These are phyloP conservation scores for Halictus quadricinctus DNA, from an alignment of 2,888 invertebrate species.

Conservation along the genomic window DNA sequence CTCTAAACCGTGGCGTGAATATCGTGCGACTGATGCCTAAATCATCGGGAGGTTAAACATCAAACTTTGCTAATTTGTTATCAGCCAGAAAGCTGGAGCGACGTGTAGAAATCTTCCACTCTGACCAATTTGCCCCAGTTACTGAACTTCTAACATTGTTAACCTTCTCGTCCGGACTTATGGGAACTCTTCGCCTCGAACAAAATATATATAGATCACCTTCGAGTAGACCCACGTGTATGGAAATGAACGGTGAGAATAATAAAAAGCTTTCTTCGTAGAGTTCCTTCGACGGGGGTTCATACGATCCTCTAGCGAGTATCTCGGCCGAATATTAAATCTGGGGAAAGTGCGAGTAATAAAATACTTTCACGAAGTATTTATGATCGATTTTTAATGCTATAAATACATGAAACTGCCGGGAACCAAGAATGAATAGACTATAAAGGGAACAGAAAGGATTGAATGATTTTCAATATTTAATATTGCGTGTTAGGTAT, in stretches of 20 bases:
- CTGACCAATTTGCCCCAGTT: constrained; percentile 77
- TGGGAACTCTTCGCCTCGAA: constrained; percentile 61
- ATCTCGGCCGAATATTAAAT: constrained; percentile 58
- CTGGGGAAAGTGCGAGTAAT: constrained; percentile 15
- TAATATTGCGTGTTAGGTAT: background rate
- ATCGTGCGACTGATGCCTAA: constrained; percentile 40
- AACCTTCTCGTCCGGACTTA: constrained; percentile 72
- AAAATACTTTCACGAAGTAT: constrained; percentile 46
- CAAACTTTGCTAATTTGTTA: constrained; percentile 70
- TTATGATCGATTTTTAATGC: constrained; percentile 39
- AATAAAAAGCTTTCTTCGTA: constrained; percentile 59
- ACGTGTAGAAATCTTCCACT: constrained; percentile 61
- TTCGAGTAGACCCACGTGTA: constrained; percentile 48
- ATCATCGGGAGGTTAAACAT: constrained; percentile 70
- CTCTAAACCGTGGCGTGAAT: constrained; percentile 16
- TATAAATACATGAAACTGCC: background rate
- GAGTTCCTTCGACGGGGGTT: constrained; percentile 42
- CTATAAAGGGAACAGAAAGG: background rate
- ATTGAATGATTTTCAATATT: background rate
- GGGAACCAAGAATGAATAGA: background rate
- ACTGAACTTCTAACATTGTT: constrained; percentile 75
- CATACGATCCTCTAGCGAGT: constrained; percentile 31
- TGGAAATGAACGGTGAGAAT: constrained; percentile 61
- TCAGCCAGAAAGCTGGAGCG: constrained; percentile 60
- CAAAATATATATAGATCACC: constrained; percentile 77